Conservation (phyloP, 2,113 vertebrate genomes). For the Chaetodon auriga region DNA sequence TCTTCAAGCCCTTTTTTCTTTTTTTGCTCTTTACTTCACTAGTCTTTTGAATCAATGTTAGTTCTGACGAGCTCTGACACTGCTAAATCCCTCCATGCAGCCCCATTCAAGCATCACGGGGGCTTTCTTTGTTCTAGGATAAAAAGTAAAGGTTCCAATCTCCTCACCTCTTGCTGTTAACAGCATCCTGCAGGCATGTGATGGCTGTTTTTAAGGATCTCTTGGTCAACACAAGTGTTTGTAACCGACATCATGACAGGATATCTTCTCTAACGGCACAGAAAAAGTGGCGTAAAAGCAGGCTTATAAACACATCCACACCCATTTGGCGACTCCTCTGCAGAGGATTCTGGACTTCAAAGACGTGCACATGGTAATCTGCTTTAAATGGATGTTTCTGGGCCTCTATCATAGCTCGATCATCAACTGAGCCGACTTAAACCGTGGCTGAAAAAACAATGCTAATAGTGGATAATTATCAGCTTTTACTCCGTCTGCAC, state of each 20-base stretch:
- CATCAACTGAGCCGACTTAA: slow-evolving; percentile 72
- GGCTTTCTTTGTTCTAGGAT: slow-evolving; percentile 79
- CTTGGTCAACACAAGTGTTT: slow-evolving; percentile 38
- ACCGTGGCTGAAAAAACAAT: slow-evolving; percentile 74
- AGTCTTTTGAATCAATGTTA: slow-evolving; percentile 69
- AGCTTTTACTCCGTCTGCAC: slow-evolving; percentile 73
- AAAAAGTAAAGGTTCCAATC: slow-evolving; percentile 69
- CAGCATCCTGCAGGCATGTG: slow-evolving; percentile 63
- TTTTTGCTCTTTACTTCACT: slow-evolving; percentile 46
- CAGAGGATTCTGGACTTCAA: slow-evolving; percentile 70
- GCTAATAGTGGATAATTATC: slow-evolving; percentile 82
- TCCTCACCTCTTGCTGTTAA: slow-evolving; percentile 72
- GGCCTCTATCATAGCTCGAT: slow-evolving; percentile 60
- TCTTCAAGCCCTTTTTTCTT: neutral
- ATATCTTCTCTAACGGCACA: slow-evolving; percentile 46
- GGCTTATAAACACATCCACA: slow-evolving; percentile 57
- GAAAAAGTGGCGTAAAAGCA: slow-evolving; percentile 55
- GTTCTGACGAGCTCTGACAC: slow-evolving; percentile 67
- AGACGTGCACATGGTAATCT: slow-evolving; percentile 73
- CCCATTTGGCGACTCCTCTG: slow-evolving; percentile 44
- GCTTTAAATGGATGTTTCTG: slow-evolving; percentile 75
- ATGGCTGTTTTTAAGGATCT: slow-evolving; percentile 51
- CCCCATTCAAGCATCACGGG: slow-evolving; percentile 73
- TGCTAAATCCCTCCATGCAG: slow-evolving; percentile 65
- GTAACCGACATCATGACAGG: slow-evolving; percentile 23